These are phyloP conservation scores for Poeciliopsis gracilis DNA, from an alignment of 2,797 vertebrate species.

Conservation along the genomic window DNA sequence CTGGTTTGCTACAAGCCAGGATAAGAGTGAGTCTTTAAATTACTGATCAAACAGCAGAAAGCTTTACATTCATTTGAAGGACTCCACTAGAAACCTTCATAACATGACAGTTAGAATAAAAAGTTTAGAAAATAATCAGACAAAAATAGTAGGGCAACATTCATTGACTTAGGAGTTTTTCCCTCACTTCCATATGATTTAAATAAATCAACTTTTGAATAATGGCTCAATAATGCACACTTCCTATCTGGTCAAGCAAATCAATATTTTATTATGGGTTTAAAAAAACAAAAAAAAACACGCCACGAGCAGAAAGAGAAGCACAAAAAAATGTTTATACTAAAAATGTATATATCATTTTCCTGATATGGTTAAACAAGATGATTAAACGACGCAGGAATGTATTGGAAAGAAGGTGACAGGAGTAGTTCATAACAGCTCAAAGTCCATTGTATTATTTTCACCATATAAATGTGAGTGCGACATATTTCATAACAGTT, in stretches of 20 bases:
- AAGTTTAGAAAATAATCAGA: background rate
- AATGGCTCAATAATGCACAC: background rate
- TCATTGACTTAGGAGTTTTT: conserved; percentile 6
- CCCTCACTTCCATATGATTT: conserved; percentile 27
- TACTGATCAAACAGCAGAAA: conserved; percentile 26
- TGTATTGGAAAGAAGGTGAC: background rate
- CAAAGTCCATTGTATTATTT: background rate
- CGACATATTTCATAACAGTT: background rate
- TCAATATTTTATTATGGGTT: background rate
- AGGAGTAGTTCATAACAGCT: background rate
- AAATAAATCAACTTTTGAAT: conserved; percentile 7
- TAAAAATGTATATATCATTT: background rate
- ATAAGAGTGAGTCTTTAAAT: conserved; percentile 28
- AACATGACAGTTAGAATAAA: background rate
- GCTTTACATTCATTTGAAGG: conserved; percentile 9
- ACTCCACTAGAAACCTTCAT: conserved; percentile 12
- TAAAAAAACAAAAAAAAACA: background rate
- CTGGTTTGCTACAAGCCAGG: conserved; percentile 34
- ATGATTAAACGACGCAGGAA: background rate
- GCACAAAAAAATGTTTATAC: background rate
- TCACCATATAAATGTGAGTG: conserved; percentile 1
- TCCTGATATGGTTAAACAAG: background rate
- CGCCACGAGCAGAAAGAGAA: background rate
- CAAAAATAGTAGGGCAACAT: background rate
- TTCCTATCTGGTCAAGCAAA: background rate